Evolutionary conservation across 2,888 invertebrate genomes (phyloP).

Genomic region (Andrena praecox): DNA sequence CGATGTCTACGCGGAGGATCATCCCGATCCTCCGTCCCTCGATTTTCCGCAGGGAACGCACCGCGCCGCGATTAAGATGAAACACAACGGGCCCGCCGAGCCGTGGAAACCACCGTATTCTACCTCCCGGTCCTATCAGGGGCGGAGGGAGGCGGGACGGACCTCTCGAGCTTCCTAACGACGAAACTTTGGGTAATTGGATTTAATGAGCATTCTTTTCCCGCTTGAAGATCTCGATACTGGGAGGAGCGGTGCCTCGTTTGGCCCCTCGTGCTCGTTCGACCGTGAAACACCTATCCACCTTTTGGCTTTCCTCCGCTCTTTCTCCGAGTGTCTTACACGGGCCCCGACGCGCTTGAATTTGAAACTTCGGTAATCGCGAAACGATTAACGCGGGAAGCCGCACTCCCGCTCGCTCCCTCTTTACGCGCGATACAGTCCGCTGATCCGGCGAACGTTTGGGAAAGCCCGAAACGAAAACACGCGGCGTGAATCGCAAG

Average conservation of each 20-base stretch:
- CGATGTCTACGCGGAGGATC: slow-evolving; percentile 7
- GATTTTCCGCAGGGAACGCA: slow-evolving; percentile 39
- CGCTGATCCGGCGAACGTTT: not conserved
- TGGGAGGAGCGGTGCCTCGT: slow-evolving; percentile 9
- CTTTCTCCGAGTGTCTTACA: not conserved
- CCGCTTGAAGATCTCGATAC: slow-evolving; percentile 25
- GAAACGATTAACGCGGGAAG: not conserved
- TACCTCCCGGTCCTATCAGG: slow-evolving; percentile 19
- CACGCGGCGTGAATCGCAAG: slow-evolving; percentile 7
- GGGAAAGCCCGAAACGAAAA: not conserved
- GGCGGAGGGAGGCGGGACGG: not conserved
- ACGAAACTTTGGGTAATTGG: slow-evolving; percentile 65
- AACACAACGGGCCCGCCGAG: slow-evolving; percentile 48
- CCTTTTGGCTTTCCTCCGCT: not conserved
- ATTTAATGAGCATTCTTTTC: slow-evolving; percentile 64
- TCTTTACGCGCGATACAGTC: not conserved
- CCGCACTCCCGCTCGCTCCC: not conserved
- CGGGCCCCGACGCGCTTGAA: not conserved
- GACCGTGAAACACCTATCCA: slow-evolving; percentile 23
- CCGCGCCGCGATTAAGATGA: slow-evolving; percentile 52
- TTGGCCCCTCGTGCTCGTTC: slow-evolving; percentile 27
- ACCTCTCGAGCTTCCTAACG: slow-evolving; percentile 41
- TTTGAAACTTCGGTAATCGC: not conserved
- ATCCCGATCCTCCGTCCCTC: slow-evolving; percentile 9
- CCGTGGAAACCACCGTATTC: slow-evolving; percentile 33